Evolutionary conservation across 2,888 invertebrate species (phyloP).

Genomic region (Acleris laterana): DNA sequence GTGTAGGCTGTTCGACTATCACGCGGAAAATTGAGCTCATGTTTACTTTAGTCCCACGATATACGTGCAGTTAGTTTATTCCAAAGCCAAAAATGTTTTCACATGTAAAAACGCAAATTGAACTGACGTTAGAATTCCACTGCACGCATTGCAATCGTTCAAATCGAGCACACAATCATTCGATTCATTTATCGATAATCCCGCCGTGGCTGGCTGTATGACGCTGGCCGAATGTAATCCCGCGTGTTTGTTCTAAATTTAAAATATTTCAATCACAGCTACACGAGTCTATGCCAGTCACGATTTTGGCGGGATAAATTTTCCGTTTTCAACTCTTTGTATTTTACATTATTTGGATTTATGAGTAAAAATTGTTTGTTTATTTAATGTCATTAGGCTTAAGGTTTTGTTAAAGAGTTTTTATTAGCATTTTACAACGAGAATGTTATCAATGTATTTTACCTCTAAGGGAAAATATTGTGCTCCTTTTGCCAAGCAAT

Average conservation of each 20-base stretch:
- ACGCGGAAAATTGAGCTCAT: too few species aligned
- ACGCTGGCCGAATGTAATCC: conserved; percentile 20
- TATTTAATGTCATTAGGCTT: neutral
- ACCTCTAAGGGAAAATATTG: too few species aligned
- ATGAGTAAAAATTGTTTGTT: neutral
- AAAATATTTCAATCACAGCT: conserved; percentile 29
- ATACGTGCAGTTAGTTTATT: too few species aligned
- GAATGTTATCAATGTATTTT: too few species aligned
- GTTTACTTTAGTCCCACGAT: too few species aligned
- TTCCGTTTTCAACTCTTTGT: neutral
- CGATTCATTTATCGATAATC: conserved; percentile 14
- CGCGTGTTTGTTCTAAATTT: conserved; percentile 15
- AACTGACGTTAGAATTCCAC: conserved; percentile 5
- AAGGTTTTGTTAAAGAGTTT: too few species aligned
- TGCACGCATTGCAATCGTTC: conserved; percentile 7
- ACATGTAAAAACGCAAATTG: too few species aligned
- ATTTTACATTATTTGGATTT: neutral
- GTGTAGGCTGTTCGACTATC: too few species aligned
- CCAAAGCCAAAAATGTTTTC: too few species aligned
- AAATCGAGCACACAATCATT: neutral
- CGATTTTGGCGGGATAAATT: conserved; percentile 28
- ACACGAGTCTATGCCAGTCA: conserved; percentile 25
- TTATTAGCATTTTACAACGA: too few species aligned
- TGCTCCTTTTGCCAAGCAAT: too few species aligned
- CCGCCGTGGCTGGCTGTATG: neutral